These are phyloP conservation scores for Acronicta aceris DNA, from an alignment of 2,888 invertebrate species.

Conservation along the genomic window DNA sequence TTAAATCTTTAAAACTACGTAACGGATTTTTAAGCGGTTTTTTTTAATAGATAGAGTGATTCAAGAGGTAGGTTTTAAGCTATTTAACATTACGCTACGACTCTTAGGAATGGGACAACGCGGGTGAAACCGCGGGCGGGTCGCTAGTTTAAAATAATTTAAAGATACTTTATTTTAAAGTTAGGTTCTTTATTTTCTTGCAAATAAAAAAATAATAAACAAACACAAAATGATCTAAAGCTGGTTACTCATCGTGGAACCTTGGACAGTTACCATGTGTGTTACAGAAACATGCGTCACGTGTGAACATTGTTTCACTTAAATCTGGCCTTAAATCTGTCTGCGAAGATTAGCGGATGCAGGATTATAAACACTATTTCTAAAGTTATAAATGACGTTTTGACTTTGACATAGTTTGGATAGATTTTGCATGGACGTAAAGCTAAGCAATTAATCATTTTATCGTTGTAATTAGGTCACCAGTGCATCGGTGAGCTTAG, in stretches of 20 bases:
- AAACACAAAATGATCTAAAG: not conserved
- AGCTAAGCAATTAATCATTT: not conserved
- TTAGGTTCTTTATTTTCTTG: not conserved
- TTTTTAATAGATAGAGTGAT: too few species aligned
- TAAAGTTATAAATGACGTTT: slow-evolving; percentile 28
- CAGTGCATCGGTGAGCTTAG: slow-evolving; percentile 25
- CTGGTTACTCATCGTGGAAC: slow-evolving; percentile 27
- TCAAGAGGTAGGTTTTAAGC: too few species aligned
- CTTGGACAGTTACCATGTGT: slow-evolving; percentile 26
- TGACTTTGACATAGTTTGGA: slow-evolving; percentile 32
- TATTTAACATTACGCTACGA: too few species aligned
- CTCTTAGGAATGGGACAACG: too few species aligned
- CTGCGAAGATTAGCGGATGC: slow-evolving; percentile 27
- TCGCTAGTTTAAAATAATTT: too few species aligned
- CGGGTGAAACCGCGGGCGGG: too few species aligned
- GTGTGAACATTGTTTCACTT: slow-evolving; percentile 42
- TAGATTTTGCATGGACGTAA: slow-evolving; percentile 16
- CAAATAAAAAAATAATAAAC: not conserved
- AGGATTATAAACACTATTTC: slow-evolving; percentile 25
- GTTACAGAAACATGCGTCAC: slow-evolving; percentile 35
- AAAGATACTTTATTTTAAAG: not conserved
- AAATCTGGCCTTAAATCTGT: slow-evolving; percentile 38
- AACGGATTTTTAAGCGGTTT: too few species aligned
- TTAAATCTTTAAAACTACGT: too few species aligned
- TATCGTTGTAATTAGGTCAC: slow-evolving; percentile 35